Evolutionary conservation across 1,140 invertebrate genomes (phyloP), one percentile per base, ranked within the genome.

Genomic region (Diorhabda carinulata): DNA sequence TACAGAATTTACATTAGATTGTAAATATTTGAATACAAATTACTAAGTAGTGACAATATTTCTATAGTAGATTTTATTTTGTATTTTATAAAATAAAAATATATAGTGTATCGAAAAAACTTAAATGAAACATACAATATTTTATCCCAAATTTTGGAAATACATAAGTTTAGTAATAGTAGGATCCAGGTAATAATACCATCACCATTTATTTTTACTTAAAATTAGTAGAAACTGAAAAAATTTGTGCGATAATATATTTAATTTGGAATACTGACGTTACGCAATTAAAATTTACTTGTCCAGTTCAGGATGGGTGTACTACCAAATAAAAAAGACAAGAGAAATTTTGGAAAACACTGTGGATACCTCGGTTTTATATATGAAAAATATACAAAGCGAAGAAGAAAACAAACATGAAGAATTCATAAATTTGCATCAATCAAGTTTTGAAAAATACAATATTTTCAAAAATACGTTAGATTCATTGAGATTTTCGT

Each of bases 401-500:
- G 64, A 68, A 7, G 72, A 76, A 57, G 70, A 70, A 61, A 71
- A 45, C 42, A 10, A 64, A 43, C 42, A 45, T 9, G 57, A 57
- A 41, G 72, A 71, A 9, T 74, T 73, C 7, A 62, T 76, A 3
- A 63, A 72, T 57, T 59, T 76, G 40, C 45, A 75, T 45, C 63
- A 69, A 67, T 67, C 57, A 68, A 65, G 71, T 40, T 66, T 64
- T 64, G 57, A 58, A 25, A 66, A 70, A 67, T 71, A 43, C 43
- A 66, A 63, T 62, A 42, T 61, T 4, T 44, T 76, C 57, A 59
- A 64, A 67, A 63, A 66, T 60, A 69, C 57, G 9, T 81, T 80
- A 79, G 82, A 83, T 71, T 68, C 80, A n/a, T 73, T 83, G 52
- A 84, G 83, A 76, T 84, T 84, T 76, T 78, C 78, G 7, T 83